These are phyloP conservation scores for Pelusios castaneus DNA, from an alignment of 2,113 vertebrate genomes.

Conservation along the genomic window DNA sequence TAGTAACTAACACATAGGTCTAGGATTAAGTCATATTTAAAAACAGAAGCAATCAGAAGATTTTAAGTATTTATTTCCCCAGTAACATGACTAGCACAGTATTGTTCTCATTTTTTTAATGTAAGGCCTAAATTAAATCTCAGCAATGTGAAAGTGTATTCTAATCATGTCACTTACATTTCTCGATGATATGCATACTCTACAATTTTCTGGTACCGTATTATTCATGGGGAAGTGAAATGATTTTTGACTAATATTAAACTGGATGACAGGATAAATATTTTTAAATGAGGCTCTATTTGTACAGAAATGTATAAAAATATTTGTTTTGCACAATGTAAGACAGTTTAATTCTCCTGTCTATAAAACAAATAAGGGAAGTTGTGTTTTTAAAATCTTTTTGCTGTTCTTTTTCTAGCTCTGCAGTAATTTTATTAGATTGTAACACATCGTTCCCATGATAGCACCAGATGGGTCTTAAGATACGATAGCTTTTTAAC, in stretches of 20 bases:
- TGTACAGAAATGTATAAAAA: neutral
- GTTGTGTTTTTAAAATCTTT: neutral
- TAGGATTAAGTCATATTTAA: neutral
- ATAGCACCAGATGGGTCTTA: conserved; percentile 69
- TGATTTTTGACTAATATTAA: neutral
- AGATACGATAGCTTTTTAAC: conserved; percentile 70
- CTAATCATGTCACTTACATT: neutral
- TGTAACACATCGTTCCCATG: conserved; percentile 46
- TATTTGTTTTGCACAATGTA: neutral
- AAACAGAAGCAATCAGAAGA: neutral
- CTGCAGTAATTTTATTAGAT: conserved; percentile 65
- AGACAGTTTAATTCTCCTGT: neutral
- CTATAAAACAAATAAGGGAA: conserved; percentile 36
- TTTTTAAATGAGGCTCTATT: conserved; percentile 40
- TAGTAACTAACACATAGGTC: neutral
- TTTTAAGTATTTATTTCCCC: neutral
- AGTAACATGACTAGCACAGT: neutral
- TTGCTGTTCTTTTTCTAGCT: conserved; percentile 25
- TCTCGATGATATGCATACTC: conserved; percentile 15
- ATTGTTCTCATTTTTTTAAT: conserved; percentile 14
- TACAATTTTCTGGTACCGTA: neutral
- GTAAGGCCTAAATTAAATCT: neutral
- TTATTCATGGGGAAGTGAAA: conserved; percentile 1
- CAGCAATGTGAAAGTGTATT: conserved; percentile 4
- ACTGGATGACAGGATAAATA: neutral